Evolutionary conservation across 2,888 invertebrate genomes (phyloP).

Genomic region (Beris morrisii): DNA sequence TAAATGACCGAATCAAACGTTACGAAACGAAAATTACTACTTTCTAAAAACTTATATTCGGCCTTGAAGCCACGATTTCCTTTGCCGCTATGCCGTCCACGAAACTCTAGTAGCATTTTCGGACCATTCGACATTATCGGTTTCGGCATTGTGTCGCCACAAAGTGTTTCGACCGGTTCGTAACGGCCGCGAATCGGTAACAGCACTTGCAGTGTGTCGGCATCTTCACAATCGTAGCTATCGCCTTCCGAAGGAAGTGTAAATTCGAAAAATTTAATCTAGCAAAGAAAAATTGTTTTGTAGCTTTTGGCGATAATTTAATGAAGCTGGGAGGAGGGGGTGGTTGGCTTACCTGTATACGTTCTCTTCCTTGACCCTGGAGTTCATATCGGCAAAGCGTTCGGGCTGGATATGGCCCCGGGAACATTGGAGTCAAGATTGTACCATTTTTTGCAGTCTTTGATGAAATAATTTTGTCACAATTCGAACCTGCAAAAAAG

Average conservation of each 20-base stretch:
- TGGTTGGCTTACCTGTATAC: conserved; percentile 68
- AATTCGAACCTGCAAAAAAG: conserved; percentile 69
- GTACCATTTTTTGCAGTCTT: conserved; percentile 80
- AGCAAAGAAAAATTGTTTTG: conserved; percentile 26
- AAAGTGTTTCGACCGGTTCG: conserved; percentile 85
- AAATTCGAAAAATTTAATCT: conserved; percentile 54
- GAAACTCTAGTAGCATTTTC: conserved; percentile 82
- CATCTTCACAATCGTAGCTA: conserved; percentile 48
- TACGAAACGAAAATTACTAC: conserved; percentile 60
- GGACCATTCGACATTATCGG: conserved; percentile 93
- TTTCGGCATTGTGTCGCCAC: conserved; percentile 79
- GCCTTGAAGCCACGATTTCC: conserved; percentile 85
- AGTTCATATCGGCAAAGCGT: conserved; percentile 89
- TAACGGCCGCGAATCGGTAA: conserved; percentile 80
- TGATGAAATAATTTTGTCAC: conserved; percentile 77
- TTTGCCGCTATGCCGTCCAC: conserved; percentile 75
- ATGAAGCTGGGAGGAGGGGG: background rate
- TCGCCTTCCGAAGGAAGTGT: conserved; percentile 51
- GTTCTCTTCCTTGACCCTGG: conserved; percentile 80
- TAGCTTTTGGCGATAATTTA: background rate
- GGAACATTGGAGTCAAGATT: conserved; percentile 82
- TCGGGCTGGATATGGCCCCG: conserved; percentile 77
- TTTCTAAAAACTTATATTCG: conserved; percentile 84
- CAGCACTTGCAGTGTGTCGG: conserved; percentile 60
- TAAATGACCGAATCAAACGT: background rate